These are phyloP conservation scores for Leptodactylus fallax DNA, from an alignment of 2,797 vertebrate genomes.

Conservation along the genomic window DNA sequence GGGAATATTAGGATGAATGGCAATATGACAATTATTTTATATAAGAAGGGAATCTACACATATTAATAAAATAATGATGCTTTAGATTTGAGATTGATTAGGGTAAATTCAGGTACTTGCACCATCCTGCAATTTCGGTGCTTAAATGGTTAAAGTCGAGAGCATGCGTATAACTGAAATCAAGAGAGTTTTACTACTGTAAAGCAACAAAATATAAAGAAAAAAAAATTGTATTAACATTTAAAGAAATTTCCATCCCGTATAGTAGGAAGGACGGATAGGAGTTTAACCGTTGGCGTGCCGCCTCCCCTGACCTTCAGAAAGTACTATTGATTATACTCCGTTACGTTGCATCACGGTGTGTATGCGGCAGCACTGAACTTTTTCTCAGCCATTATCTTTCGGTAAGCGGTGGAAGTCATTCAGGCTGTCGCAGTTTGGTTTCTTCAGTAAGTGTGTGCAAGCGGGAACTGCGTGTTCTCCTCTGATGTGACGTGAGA, in stretches of 20 bases:
- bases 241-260: background rate
- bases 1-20: background rate
- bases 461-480: slow-evolving; percentile 60
- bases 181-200: background rate
- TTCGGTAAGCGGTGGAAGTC: background rate
- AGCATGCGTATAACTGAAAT: background rate
- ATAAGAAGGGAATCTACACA: no score
- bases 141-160: background rate
- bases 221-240: background rate
- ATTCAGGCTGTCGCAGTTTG: slow-evolving; percentile 8
- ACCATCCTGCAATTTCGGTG: background rate
- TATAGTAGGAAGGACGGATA: background rate
- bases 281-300: background rate
- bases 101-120: background rate
- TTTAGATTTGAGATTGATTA: background rate
- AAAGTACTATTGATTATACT: background rate
- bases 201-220: background rate
- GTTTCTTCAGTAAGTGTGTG: background rate
- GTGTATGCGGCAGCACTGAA: background rate
- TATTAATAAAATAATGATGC: background rate
- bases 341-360: background rate
- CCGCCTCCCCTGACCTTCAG: background rate
- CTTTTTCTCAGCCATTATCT: background rate
- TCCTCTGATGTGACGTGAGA: slow-evolving; percentile 44
- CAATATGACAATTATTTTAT: no score